These are phyloP conservation scores for Deroptyus accipitrinus DNA, from an alignment of 2,113 vertebrate species.

Conservation along the genomic window DNA sequence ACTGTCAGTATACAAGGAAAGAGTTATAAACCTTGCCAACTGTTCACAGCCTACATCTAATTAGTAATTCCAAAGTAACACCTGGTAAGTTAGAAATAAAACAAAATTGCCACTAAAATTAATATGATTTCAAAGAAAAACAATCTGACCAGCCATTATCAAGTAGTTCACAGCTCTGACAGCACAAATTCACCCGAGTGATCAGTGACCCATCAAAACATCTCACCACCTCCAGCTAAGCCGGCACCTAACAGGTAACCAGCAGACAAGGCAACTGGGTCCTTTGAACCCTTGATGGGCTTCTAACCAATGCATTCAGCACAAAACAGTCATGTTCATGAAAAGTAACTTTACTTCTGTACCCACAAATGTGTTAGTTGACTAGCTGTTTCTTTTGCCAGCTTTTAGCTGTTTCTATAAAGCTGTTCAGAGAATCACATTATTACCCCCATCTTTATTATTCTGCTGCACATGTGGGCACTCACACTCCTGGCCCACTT, in stretches of 20 bases:
- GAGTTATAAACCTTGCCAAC: neutral
- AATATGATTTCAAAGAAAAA: neutral
- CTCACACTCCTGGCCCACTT: neutral
- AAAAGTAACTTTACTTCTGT: neutral
- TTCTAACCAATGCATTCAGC: neutral
- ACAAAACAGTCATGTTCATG: neutral
- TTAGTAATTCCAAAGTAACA: neutral
- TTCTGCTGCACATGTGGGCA: neutral
- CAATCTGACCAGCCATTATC: neutral
- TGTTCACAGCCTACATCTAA: neutral
- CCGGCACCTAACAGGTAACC: neutral
- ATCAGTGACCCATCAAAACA: neutral
- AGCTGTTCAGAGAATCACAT: neutral
- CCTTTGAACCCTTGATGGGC: neutral
- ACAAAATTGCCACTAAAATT: neutral
- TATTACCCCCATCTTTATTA: neutral
- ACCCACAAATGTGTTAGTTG: neutral
- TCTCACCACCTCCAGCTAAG: neutral
- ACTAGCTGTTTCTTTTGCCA: neutral
- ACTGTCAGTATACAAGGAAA: neutral
- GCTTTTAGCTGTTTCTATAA: neutral
- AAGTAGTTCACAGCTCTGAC: neutral
- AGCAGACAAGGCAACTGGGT: neutral
- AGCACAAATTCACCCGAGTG: neutral
- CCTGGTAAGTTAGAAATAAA: neutral